A percentile compares a stretch with the other conserved stretches of the same genome.
Conservation (phyloP, 2,797 vertebrate genomes). For the Trachurus trachurus region DNA sequence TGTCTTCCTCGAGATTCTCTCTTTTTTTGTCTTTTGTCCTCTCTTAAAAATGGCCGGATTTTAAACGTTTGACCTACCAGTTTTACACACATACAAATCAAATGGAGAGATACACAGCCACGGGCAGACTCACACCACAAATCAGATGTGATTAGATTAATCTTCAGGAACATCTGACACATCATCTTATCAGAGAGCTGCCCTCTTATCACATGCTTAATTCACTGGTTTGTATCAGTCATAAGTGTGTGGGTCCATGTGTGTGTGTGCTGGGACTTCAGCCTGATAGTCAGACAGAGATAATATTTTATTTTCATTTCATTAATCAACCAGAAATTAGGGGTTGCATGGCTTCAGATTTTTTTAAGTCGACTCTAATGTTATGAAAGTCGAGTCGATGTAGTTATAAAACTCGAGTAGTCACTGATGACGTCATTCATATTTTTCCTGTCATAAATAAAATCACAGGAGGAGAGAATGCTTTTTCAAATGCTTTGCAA, state of each 20-base stretch:
- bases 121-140: neutral
- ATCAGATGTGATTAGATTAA: neutral
- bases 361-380: too few relatives aligned
- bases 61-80: too few relatives aligned
- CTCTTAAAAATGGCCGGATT: neutral
- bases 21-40: neutral
- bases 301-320: neutral
- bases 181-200: constrained; percentile 16
- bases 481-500: too few relatives aligned
- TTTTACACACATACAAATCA: neutral
- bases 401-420: too few relatives aligned
- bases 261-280: too few relatives aligned
- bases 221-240: neutral
- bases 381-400: too few relatives aligned
- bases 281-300: too few relatives aligned
- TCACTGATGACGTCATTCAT: too few relatives aligned
- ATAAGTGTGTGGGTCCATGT: neutral
- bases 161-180: constrained; percentile 5
- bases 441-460: too few relatives aligned
- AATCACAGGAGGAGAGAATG: too few relatives aligned
- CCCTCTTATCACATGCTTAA: neutral
- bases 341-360: too few relatives aligned
- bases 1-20: too few relatives aligned
- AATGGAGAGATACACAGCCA: neutral
- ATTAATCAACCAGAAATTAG: neutral